Evolutionary conservation across 2,797 vertebrate species (phyloP).

Genomic region (Botia kubotai): DNA sequence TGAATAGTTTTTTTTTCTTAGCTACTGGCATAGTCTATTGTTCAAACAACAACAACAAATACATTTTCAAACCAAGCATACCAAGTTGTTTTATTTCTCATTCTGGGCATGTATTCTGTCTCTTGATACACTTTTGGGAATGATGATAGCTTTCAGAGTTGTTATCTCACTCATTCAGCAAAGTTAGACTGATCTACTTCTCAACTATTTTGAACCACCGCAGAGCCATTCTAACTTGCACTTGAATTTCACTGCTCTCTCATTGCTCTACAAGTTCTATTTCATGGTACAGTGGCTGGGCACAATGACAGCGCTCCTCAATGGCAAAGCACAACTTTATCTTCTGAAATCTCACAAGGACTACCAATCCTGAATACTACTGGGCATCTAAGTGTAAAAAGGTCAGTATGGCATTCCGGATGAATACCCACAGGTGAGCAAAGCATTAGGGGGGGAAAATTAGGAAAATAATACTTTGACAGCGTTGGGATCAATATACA

Average conservation of each 20-base stretch:
- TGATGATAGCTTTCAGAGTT: slow-evolving; percentile 19
- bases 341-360: not conserved
- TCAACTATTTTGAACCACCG: slow-evolving; percentile 31
- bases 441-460: slow-evolving; percentile 4
- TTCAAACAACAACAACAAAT: not conserved
- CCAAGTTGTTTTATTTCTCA: slow-evolving; percentile 10
- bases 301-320: slow-evolving; percentile 27
- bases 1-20: not conserved
- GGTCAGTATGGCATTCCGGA: slow-evolving; percentile 22
- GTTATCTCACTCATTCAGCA: slow-evolving; percentile 24
- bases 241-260: slow-evolving; percentile 40
- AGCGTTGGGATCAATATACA: slow-evolving; percentile 15
- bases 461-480: slow-evolving; percentile 18
- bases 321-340: slow-evolving; percentile 15
- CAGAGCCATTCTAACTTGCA: slow-evolving; percentile 14
- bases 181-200: slow-evolving; percentile 29
- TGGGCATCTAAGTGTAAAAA: not conserved
- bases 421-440: slow-evolving; percentile 25
- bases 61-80: slow-evolving; percentile 2
- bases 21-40: not conserved
- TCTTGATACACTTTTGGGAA: slow-evolving; percentile 18
- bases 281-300: slow-evolving; percentile 48
- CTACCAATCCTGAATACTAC: not conserved
- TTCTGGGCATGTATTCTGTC: not conserved
- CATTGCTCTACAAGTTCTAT: slow-evolving; percentile 39